These are phyloP conservation scores for Eurois occulta DNA, from an alignment of 2,888 invertebrate species.

Conservation along the genomic window DNA sequence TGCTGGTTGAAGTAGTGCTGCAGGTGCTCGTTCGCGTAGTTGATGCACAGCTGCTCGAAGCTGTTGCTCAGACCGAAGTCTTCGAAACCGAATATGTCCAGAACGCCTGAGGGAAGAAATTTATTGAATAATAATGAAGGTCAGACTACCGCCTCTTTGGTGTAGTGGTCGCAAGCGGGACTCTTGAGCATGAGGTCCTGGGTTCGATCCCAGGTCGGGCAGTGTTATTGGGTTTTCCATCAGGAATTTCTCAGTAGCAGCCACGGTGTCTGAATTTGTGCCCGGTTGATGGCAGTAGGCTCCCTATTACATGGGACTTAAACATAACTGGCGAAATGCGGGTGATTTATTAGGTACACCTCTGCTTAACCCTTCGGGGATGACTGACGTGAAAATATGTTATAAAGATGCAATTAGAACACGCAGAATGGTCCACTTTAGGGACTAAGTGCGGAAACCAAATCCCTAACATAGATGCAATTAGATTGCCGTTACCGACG, in stretches of 20 bases:
- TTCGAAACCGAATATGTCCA: constrained; percentile 99
- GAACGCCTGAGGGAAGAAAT: constrained; percentile 91
- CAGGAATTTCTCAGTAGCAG: too few relatives aligned
- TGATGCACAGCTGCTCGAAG: constrained; percentile 99
- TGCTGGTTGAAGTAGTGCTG: constrained; percentile 99
- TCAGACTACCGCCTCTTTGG: background rate
- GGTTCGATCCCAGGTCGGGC: background rate
- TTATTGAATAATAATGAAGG: background rate
- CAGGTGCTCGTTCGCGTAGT: constrained; percentile 99
- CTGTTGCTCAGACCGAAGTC: constrained; percentile 97
- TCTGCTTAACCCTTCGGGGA: too few relatives aligned
- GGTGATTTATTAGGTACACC: too few relatives aligned
- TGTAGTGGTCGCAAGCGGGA: background rate
- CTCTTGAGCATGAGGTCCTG: background rate
- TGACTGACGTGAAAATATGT: too few relatives aligned
- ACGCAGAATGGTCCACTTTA: too few relatives aligned
- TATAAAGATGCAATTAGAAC: background rate
- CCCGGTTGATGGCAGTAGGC: too few relatives aligned
- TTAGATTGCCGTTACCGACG: background rate
- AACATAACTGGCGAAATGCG: too few relatives aligned
- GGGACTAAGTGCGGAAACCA: too few relatives aligned
- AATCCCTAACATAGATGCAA: too few relatives aligned
- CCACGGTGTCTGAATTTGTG: background rate
- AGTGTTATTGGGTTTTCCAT: background rate
- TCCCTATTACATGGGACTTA: too few relatives aligned